Evolutionary conservation across 2,113 vertebrate genomes (phyloP), one percentile per base, ranked within the genome.

Genomic region (Varanus salvator): DNA sequence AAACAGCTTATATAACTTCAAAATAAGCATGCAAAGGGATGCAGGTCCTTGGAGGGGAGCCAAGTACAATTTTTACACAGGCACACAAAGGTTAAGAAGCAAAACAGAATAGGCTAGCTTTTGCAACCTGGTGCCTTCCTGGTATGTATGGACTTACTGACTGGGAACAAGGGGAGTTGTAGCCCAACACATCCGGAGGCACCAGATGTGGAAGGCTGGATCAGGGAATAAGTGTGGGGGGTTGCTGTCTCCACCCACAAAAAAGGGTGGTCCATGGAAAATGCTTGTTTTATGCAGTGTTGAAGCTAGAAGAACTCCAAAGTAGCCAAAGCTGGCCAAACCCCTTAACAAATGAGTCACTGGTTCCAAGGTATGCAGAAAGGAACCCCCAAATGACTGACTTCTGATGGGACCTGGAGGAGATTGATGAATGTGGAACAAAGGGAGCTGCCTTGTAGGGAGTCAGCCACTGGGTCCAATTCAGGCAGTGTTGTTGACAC

Each of bases 1-100:
- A 95, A 23, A 87, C 86, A 86, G 71, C 88, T 92, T 91, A 88
- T 80, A 91, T 78, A 92, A 91, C 82, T 91, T 93, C 87, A 86
- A 84, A 75, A 89, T 72, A 27, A 68, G 48, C 48, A 64, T 75
- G 90, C 89, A 95, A 93, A 25, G 91, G 54, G 50, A 76, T 0
- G 80, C 0, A 0, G 81, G 92, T 92, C 91, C n/a, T 64, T 87
- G 69, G 82, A 91, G 92, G 93, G n/a, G 85, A 87, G 1, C 3
- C 81, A 87, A 92, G 90, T 72, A 31, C 76, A 88, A 90, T 93
- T 90, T 87, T 91, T 48, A n/a, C 76, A 50, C 25, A 5, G 3
- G 2, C 21, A 48, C 48, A 48, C 29, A 52, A 38, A 57, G 29
- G n/a, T 71, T 38, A 89, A 31, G 66, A 92, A 93, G 27, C 29